Evolutionary conservation across 2,113 vertebrate genomes (phyloP).

Genomic region (Gallinago undulata): DNA sequence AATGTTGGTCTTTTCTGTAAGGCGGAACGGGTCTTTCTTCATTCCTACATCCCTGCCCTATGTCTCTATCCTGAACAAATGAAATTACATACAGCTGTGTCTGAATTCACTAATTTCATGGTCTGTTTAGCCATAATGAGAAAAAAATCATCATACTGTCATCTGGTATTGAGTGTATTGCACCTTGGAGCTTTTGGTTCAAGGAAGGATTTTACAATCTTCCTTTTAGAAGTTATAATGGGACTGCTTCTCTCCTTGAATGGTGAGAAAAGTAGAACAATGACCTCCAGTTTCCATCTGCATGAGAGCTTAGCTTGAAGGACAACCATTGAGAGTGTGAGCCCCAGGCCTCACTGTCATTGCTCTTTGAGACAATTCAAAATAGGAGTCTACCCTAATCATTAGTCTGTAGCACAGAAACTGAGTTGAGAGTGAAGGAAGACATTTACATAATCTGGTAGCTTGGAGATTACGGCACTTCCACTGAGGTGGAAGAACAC

Average conservation of each 20-base stretch:
- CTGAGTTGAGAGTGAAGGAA: background rate
- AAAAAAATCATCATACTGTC: background rate
- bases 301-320: background rate
- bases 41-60: background rate
- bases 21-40: background rate
- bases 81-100: background rate
- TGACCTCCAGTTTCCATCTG: background rate
- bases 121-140: background rate
- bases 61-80: background rate
- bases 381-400: background rate
- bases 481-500: background rate
- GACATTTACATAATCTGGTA: background rate
- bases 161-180: background rate
- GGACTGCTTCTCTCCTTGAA: background rate
- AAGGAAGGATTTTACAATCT: background rate
- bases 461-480: background rate
- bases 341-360: background rate
- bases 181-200: background rate
- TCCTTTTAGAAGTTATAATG: background rate
- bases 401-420: background rate
- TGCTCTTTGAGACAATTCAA: background rate
- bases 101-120: background rate
- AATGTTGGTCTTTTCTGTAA: background rate
- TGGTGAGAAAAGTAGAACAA: background rate
- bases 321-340: background rate